Evolutionary conservation across 2,797 vertebrate genomes (phyloP), one percentile per base, ranked within the genome.

Genomic region (Falco columbarius): DNA sequence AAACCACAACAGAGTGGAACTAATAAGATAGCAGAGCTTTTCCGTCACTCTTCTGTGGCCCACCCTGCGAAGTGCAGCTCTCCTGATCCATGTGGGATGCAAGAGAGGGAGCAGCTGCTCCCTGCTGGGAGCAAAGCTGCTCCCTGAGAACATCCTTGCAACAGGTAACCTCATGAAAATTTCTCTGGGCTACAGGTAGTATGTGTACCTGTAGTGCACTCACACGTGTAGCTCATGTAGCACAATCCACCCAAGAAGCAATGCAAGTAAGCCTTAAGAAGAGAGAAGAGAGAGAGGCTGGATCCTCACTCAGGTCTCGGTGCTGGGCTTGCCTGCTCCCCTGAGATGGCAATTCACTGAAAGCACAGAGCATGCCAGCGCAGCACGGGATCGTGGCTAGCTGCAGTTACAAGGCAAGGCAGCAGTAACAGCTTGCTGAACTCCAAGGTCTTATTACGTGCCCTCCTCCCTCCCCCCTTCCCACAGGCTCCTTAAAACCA

Each of bases 211-310:
- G 24, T 14, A 80, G 73, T 9, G 38, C 59, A 44, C 16, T 44
- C 42, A 44, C 17, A 61, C 2, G 1, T 1, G 30, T 14, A 62
- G 54, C 30, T 89, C 62, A 34, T 0, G 1, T 1, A 29, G 26
- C 11, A 26, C 55, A 54, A 26, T 18, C 55, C 34, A 47, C 8
- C n/a, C 72, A 55, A 51, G 42, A 47, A 61, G 2, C 24, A 67
- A 40, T 40, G 56, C 44, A 44, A 4, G 0, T 6, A 40, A 77
- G n/a, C 29, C 24, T 63, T 55, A 14, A 44, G 30, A 38, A 70
- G 24, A 10, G 6, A 17, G 14, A 38, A 42, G 44, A 81, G 30
- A 51, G 34, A 66, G 49, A 68, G 12, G 9, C 1, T 44, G 44
- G 46, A 44, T 56, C 79, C n/a, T 70, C 16, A 20, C 16, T 42